A percentile compares a stretch with the other conserved stretches of the same genome.
Evolutionary conservation across 2,113 vertebrate species (phyloP).

Genomic region (Panthera leo): DNA sequence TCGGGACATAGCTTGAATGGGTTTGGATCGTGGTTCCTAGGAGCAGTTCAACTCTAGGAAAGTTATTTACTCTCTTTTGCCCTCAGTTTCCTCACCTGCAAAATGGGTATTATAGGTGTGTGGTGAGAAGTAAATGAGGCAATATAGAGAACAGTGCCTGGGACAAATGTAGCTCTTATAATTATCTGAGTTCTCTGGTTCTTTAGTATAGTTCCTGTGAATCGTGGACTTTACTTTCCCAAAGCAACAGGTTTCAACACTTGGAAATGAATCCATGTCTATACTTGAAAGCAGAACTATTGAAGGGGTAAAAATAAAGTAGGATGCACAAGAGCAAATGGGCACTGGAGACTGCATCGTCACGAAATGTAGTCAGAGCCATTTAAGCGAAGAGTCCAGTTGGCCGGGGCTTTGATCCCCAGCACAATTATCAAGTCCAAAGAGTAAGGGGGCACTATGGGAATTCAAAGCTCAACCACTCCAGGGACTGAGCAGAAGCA

Average conservation of each 20-base stretch:
- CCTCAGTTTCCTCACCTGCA: neutral
- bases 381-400: too few species aligned
- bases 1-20: neutral
- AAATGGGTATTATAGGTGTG: too few species aligned
- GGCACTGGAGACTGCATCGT: neutral
- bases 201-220: neutral
- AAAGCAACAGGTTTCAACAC: neutral
- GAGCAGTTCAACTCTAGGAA: neutral
- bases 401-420: neutral
- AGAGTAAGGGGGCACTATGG: neutral
- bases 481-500: neutral
- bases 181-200: neutral
- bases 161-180: neutral
- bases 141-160: neutral
- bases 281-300: neutral
- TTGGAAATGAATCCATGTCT: neutral
- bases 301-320: neutral
- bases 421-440: too few species aligned
- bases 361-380: neutral
- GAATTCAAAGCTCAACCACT: rapidly evolving
- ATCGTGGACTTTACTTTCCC: neutral
- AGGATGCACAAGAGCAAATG: rapidly evolving
- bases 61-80: neutral
- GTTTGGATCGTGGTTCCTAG: neutral
- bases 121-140: neutral